phyloP scores from a whole-genome alignment of 1,140 invertebrate genomes.

The Drosophila kohkoa region DNA sequence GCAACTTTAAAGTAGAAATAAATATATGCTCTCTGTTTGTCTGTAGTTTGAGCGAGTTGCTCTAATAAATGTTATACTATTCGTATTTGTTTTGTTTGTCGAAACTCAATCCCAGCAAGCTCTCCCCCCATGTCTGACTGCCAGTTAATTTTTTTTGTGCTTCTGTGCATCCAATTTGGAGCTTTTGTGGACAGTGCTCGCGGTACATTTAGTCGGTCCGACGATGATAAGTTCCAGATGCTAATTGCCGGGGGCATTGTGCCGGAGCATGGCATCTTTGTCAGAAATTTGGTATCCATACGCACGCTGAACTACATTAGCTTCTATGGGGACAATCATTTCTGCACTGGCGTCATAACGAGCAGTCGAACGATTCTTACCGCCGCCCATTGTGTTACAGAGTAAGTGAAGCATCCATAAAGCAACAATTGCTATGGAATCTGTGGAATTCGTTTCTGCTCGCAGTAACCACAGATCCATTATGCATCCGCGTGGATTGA shows the following conservation, averaged over 20 bases:
- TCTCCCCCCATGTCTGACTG: slow-evolving; percentile 6
- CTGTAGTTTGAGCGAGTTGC: slow-evolving; percentile 24
- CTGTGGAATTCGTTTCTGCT: background rate
- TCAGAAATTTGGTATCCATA: slow-evolving; percentile 57
- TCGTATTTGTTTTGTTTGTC: background rate
- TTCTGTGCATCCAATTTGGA: background rate
- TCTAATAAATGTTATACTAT: slow-evolving; percentile 38
- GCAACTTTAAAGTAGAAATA: background rate
- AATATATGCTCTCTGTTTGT: background rate
- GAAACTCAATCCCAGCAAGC: slow-evolving; percentile 6
- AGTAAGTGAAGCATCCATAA: slow-evolving; percentile 41
- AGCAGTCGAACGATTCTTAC: slow-evolving; percentile 57
- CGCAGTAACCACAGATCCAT: slow-evolving; percentile 51
- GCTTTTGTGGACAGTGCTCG: background rate
- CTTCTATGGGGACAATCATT: slow-evolving; percentile 60
- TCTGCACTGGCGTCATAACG: slow-evolving; percentile 61
- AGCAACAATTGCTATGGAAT: too few relatives aligned
- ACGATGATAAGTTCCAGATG: slow-evolving; percentile 59
- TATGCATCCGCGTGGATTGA: slow-evolving; percentile 47
- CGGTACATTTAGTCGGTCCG: slow-evolving; percentile 34
- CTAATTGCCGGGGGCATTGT: slow-evolving; percentile 52
- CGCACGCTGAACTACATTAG: slow-evolving; percentile 42
- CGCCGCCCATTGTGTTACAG: slow-evolving; percentile 64
- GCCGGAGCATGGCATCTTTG: slow-evolving; percentile 4
- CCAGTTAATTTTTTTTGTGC: background rate